These are phyloP conservation scores for Berghia stephanieae DNA, from an alignment of 1,140 invertebrate species.

Conservation along the genomic window DNA sequence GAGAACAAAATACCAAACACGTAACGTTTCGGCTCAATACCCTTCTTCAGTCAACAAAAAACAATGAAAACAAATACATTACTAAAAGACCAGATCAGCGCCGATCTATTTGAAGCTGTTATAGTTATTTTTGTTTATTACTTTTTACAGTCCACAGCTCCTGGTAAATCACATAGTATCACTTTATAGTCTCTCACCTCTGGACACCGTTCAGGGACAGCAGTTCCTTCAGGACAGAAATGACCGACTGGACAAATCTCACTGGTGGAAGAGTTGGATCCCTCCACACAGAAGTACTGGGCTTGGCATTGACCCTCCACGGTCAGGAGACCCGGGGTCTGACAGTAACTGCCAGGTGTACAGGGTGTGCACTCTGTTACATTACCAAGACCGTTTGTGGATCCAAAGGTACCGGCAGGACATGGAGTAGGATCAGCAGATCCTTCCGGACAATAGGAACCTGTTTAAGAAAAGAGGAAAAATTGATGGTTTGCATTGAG, in stretches of 20 bases:
- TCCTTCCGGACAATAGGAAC: conserved; percentile 58
- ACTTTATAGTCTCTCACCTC: conserved; percentile 46
- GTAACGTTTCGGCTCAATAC: too few species aligned
- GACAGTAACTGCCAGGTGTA: conserved; percentile 53
- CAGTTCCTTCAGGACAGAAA: conserved; percentile 52
- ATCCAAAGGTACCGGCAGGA: conserved; percentile 56
- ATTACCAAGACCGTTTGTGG: conserved; percentile 44
- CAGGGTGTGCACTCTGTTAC: conserved; percentile 55
- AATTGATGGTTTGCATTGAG: neutral
- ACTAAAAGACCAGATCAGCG: too few species aligned
- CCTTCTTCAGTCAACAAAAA: too few species aligned
- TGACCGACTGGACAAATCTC: conserved; percentile 54
- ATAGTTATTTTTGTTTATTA: too few species aligned
- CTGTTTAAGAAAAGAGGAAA: conserved; percentile 28
- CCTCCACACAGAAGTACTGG: conserved; percentile 55
- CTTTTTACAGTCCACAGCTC: too few species aligned
- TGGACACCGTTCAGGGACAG: conserved; percentile 50
- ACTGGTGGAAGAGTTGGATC: conserved; percentile 46
- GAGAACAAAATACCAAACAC: too few species aligned
- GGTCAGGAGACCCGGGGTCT: conserved; percentile 46
- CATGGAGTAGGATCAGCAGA: conserved; percentile 52
- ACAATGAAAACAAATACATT: too few species aligned
- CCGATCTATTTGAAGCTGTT: too few species aligned
- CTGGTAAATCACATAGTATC: too few species aligned
- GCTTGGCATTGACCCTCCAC: conserved; percentile 52